Percentiles rank a stretch among this genome's conserved stretches.
Conservation (phyloP, 2,888 invertebrate species). For the Leistus spinibarbis region DNA sequence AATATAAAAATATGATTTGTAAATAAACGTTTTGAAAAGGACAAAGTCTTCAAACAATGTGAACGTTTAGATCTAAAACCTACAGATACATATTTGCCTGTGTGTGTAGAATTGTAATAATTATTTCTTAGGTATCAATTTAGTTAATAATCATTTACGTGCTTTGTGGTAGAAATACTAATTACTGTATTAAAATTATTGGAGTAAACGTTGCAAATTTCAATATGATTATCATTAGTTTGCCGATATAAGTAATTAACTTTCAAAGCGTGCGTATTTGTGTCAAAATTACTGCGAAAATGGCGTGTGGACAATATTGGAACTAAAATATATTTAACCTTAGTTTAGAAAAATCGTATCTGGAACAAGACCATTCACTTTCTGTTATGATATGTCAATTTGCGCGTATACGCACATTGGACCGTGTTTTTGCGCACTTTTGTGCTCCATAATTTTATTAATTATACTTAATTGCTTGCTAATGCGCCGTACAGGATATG, state of each 20-base stretch:
- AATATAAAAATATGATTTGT: too few species aligned
- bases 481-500: too few species aligned
- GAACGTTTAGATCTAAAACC: too few species aligned
- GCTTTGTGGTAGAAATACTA: not conserved
- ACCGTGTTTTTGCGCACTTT: not conserved
- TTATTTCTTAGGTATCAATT: too few species aligned
- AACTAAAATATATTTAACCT: conserved; percentile 18
- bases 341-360: conserved; percentile 21
- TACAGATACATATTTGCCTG: too few species aligned
- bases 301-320: not conserved
- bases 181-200: not conserved
- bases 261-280: conserved; percentile 10
- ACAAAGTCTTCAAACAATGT: too few species aligned
- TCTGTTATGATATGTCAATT: conserved; percentile 17
- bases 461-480: not conserved
- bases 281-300: conserved; percentile 4
- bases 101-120: too few species aligned
- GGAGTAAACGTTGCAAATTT: not conserved
- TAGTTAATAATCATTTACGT: too few species aligned
- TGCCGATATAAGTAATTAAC: not conserved
- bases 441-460: not conserved
- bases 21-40: too few species aligned
- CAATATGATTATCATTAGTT: not conserved
- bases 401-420: not conserved
- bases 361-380: conserved; percentile 30